Evolutionary conservation across 2,113 vertebrate genomes (phyloP), one percentile per base, ranked within the genome.

Genomic region (Numenius arquata): DNA sequence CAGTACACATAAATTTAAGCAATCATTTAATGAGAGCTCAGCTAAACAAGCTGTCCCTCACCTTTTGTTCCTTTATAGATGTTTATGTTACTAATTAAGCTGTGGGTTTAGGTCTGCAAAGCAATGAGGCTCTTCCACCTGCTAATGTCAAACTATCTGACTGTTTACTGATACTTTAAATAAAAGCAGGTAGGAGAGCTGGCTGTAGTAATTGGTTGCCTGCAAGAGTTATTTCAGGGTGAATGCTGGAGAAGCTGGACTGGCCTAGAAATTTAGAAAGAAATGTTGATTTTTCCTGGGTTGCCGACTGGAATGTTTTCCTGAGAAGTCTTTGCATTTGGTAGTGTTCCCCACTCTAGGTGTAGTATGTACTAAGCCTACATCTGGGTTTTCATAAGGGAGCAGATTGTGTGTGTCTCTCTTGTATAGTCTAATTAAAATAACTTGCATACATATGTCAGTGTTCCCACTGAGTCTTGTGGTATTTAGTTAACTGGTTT

Each of bases 61-160:
- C 94, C 96, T 97, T 95, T 97, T 76, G 90, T 91, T 97, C 87
- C 41, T 56, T 85, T 84, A 30, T 84, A 73, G 89, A 58, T 97
- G 96, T 82, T 97, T 94, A 88, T 96, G 71, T 75, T 91, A 16
- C 93, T 97, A 97, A 97, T 97, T 95, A 97, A 96, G 76, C 83
- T 73, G 93, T 75, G 52, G 90, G 82, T 85, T 96, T 89, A 61
- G 77, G 74, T 93, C 85, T 97, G 93, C 45, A 78, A 81, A 76
- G 88, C 75, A 96, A 96, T 95, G 92, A 95, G 88, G 63, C 80
- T 94, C 41, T 95, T 92, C 85, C n/a, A 89, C 56, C 82, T 84
- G 89, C 89, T 61, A 79, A 74, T 96, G 91, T 93, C 79, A 85
- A 78, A 96, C 74, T 90, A 97, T 43, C 93, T 96, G 95, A 58